Evolutionary conservation across 2,113 vertebrate species (phyloP), one percentile per base, ranked within the genome.

Genomic region (mouse (Mus musculus)): DNA sequence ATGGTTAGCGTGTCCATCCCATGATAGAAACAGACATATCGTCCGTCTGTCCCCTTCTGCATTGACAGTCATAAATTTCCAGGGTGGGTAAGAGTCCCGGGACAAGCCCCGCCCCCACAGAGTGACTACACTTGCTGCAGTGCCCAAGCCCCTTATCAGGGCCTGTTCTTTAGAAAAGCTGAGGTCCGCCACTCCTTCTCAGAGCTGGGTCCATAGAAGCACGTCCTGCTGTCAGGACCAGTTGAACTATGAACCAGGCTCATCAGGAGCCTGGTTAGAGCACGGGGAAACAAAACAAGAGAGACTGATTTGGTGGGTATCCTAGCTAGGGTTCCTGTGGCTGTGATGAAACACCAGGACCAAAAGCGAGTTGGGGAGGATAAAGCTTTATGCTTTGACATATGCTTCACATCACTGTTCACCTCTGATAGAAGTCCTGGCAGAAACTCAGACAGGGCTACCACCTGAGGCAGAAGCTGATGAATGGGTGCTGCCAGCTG

Each of bases 191-290:
- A 22, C 59, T 52, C 11, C 22, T 13, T 24, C 13, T 26, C 63
- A 81, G 22, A 59, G 78, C 78, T 22, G 61, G 10, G 17, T 42
- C 39, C 39, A n/a, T 49, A 61, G 39, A 63, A 33, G 17, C 28
- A 11, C 63, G 42, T 49, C 73, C 90, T 89, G 49, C 71, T 26
- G 0, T 33, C 65, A 4, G 78, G 17, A 30, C 10, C n/a, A 0
- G 95, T 61, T 93, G 88, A 96, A 92, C 77, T 67, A 71, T 84
- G 90, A 85, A 76, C 5, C 1, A 36, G 75, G 76, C 19, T 95
- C 94, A 63, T 81, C 91, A 49, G 78, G 14, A 82, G 26, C 69
- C 42, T 0, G 0, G 77, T 77, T 69, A 28, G 82, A 92, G 91
- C n/a, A n/a, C 33, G 71, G 52, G 28, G 11, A n/a, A 14, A 17